phyloP scores from a whole-genome alignment of 1,140 invertebrate species.

The Frieseomelitta varia region DNA sequence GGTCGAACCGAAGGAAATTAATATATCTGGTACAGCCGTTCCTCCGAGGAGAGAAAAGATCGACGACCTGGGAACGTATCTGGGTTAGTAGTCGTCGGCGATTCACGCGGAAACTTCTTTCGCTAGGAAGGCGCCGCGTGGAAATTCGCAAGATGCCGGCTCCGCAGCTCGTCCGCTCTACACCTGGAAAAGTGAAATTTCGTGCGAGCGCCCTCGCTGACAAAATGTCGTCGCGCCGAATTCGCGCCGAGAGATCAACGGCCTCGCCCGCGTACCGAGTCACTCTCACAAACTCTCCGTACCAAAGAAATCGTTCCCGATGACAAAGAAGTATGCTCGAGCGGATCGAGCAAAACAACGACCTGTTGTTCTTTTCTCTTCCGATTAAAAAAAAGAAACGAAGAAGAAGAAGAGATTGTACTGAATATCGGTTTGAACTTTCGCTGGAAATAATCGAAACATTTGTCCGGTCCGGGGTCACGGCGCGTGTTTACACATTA shows the following conservation, averaged over 20 bases:
- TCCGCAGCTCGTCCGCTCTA: slow-evolving; percentile 23
- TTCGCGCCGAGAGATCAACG: slow-evolving; percentile 42
- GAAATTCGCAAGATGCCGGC: slow-evolving; percentile 74
- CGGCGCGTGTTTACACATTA: slow-evolving; percentile 1
- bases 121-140: slow-evolving; percentile 68
- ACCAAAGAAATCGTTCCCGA: not conserved
- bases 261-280: slow-evolving; percentile 49
- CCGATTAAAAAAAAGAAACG: too few species aligned
- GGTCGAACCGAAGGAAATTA: slow-evolving; percentile 74
- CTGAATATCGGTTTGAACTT: not conserved
- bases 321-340: not conserved
- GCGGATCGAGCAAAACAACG: not conserved
- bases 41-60: slow-evolving; percentile 78
- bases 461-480: not conserved
- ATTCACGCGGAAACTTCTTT: slow-evolving; percentile 76
- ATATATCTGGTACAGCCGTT: slow-evolving; percentile 78
- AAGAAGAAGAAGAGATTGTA: too few species aligned
- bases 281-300: slow-evolving; percentile 2
- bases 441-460: slow-evolving; percentile 12
- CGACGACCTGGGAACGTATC: slow-evolving; percentile 81
- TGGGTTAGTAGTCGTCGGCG: slow-evolving; percentile 82
- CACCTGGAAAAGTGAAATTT: slow-evolving; percentile 77
- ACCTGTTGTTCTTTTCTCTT: not conserved
- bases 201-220: slow-evolving; percentile 9
- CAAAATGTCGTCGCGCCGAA: slow-evolving; percentile 58